phyloP scores from a whole-genome alignment of 2,113 vertebrate species.

The Hydrochoerus hydrochaeris region DNA sequence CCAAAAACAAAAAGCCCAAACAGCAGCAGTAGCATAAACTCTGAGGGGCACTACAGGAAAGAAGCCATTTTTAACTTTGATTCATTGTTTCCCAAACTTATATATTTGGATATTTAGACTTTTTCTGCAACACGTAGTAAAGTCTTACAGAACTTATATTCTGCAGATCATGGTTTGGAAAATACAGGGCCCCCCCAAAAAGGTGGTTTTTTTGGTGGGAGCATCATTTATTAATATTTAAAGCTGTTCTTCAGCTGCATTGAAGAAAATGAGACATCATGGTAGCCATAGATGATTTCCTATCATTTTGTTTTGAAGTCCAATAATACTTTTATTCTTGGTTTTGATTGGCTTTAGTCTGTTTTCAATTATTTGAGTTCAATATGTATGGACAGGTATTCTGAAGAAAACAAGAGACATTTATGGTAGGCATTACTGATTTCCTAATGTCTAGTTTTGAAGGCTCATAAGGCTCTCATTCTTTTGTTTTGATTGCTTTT shows the following conservation, averaged over 20 bases:
- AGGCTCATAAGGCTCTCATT: no score
- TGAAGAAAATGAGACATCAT: no score
- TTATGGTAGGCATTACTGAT: no score
- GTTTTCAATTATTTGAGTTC: no score
- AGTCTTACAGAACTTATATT: neutral
- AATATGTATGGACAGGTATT: no score
- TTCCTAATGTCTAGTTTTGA: no score
- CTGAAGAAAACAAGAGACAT: no score
- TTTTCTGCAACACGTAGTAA: slow-evolving; percentile 40
- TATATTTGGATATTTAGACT: neutral
- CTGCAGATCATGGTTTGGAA: slow-evolving; percentile 42
- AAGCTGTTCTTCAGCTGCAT: neutral
- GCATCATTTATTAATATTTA: slow-evolving; percentile 47
- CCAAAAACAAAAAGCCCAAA: neutral
- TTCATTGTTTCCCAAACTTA: slow-evolving; percentile 43
- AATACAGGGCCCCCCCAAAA: neutral
- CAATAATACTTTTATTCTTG: no score
- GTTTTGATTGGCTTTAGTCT: no score
- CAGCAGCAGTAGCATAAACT: neutral
- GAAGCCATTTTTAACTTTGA: neutral
- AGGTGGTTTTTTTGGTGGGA: neutral
- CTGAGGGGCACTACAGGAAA: neutral
- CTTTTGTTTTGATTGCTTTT: no score
- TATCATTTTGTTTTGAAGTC: no score
- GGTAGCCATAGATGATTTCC: no score